These are phyloP conservation scores for Plodia interpunctella DNA, from an alignment of 1,140 invertebrate genomes.

Conservation along the genomic window DNA sequence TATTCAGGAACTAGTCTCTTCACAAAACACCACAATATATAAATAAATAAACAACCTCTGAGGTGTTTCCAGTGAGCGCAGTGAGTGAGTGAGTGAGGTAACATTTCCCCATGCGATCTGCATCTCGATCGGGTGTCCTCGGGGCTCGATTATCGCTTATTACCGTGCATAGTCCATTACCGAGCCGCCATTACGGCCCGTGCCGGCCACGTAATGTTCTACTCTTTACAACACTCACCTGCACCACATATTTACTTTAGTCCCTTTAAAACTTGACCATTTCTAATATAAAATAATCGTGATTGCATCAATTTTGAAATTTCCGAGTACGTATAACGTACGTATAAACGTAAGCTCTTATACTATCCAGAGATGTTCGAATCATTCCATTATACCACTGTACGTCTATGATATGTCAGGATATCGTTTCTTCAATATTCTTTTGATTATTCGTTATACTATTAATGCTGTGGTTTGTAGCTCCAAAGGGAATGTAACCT, in stretches of 20 bases:
- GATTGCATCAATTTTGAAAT: too few relatives aligned
- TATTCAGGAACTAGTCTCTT: too few relatives aligned
- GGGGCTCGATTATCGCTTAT: constrained; percentile 43
- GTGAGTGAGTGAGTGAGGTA: neutral
- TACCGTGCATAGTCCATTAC: constrained; percentile 38
- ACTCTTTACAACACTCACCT: neutral
- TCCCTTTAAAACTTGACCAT: neutral
- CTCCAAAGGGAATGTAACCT: neutral
- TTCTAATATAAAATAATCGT: too few relatives aligned
- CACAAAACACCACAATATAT: too few relatives aligned
- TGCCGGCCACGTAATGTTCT: constrained; percentile 17
- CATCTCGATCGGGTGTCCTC: constrained; percentile 23
- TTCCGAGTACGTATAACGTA: too few relatives aligned
- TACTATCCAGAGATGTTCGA: too few relatives aligned
- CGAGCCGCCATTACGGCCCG: constrained; percentile 21
- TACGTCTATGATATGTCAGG: too few relatives aligned
- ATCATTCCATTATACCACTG: too few relatives aligned
- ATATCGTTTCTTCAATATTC: too few relatives aligned
- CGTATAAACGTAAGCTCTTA: too few relatives aligned
- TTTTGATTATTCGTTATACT: too few relatives aligned
- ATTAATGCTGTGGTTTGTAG: neutral
- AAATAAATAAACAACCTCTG: too few relatives aligned
- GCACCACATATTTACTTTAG: neutral
- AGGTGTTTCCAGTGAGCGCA: neutral
- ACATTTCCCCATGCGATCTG: neutral